These are phyloP conservation scores for Paedocypris micromegethes DNA, from an alignment of 2,797 vertebrate genomes.

Conservation along the genomic window DNA sequence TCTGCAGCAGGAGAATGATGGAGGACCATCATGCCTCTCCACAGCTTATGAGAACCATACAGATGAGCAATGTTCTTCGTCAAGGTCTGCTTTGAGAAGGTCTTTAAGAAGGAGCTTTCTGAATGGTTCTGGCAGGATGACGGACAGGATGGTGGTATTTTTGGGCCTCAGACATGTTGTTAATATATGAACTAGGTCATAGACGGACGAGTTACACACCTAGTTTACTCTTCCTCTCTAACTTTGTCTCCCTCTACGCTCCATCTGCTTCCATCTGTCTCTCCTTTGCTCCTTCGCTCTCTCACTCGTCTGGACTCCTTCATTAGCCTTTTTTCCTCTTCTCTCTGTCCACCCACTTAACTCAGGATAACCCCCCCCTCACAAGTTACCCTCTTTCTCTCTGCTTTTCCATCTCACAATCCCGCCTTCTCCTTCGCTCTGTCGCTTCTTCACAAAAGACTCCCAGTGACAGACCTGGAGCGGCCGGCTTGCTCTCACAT, in stretches of 20 bases:
- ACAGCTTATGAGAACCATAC: no score
- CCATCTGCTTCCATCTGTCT: conserved; percentile 28
- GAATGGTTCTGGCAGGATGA: conserved; percentile 3
- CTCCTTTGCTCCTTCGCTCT: conserved; percentile 15
- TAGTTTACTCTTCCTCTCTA: conserved; percentile 39
- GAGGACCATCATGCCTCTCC: no score
- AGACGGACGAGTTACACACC: conserved; percentile 19
- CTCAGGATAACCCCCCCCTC: conserved; percentile 33
- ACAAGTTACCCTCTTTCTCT: neutral
- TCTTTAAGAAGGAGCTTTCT: no score
- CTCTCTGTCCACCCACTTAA: conserved; percentile 42
- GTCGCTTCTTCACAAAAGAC: conserved; percentile 70
- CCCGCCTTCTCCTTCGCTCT: conserved; percentile 56
- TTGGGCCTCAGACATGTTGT: conserved; percentile 1
- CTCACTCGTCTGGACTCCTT: conserved; percentile 22
- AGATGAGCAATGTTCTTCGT: no score
- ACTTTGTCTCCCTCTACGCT: conserved; percentile 36
- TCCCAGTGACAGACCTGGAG: conserved; percentile 63
- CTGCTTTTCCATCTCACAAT: conserved; percentile 55
- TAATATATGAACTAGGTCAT: conserved; percentile 24
- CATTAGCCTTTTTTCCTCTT: conserved; percentile 44
- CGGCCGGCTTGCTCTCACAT: conserved; percentile 56
- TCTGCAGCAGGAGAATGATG: no score
- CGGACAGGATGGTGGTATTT: conserved; percentile 1
- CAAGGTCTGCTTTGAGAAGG: no score